Base-by-base conservation (phyloP, 2,888 invertebrate species). In the Aleiodes leptofemur region DNA sequence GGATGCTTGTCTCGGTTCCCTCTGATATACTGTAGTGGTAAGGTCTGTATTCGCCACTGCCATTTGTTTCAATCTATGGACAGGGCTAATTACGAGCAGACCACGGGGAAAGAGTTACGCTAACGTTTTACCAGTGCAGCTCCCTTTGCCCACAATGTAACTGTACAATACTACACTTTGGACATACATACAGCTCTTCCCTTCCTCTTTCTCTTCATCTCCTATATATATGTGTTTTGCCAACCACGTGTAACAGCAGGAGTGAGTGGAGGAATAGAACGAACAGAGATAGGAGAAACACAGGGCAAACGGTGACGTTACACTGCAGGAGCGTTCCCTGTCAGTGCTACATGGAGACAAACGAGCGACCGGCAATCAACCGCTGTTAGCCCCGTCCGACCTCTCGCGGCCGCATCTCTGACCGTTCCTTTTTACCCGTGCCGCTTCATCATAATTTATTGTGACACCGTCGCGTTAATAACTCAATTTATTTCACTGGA, bases 31-130 rank as follows among this genome's bases (percentile, higher is more conserved):
- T 79, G 76, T 80, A 23, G 43, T 43, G 43, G 16, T 43, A 23
- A 64, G 48, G 68, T 34, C 29, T 14, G n/a, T 61, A 68, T 82
- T 80, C 80, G 79, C 80, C 77, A 83, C 85, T 77, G 84, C 89
- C 90, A 91, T 91, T 91, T 91, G 89, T 91, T 90, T 91, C 91
- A 91, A 91, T 91, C 90, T 90, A 89, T 87, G 86, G 83, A 86
- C 85, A 82, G 83, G 81, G 83, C 85, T 88, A 88, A 88, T 88
- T 88, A 84, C 84, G 79, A 80, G 77, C 80, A 74, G 53, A 53
- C 53, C 77, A 55, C 72, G 73, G 43, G 43, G 43, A 76, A 76
- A 74, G 76, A 74, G 74, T 77, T 70, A 78, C 79, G 59, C 69
- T 75, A 69, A 16, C 38, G 38, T 23, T 11, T 64, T 64, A 68